Base-by-base conservation (phyloP, 2,797 vertebrate genomes). In the Decapterus maruadsi region DNA sequence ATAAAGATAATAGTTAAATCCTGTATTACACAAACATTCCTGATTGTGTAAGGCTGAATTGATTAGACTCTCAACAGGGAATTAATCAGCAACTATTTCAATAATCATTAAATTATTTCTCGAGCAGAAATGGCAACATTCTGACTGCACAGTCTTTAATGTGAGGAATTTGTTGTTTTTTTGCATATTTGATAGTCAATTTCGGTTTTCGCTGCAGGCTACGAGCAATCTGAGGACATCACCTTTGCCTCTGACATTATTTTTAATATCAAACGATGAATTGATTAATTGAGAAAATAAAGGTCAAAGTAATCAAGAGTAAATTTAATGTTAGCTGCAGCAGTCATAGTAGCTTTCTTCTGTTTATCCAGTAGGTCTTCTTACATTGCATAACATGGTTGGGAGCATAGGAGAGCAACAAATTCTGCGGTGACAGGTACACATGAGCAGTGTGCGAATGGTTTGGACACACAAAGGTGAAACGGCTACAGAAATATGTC, bases 401-500 rank as follows among this genome's bases (percentile, higher is more conserved):
- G 12, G 67, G 40, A 19, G 26, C 26, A 26, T 43, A 13, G 22
- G 51, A 46, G 31, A 42, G 40, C 70, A 80, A 59, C 34, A 36
- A 8, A 69, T 22, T 14, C 2, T 14, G 19, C 67, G 11, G 1
- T 71, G 70, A 69, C 58, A 60, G 57, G 38, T 72, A 42, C 66
- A 77, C 72, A 57, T 40, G 38, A 63, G 36, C 12, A 54, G 42
- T n/a, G 53, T 36, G 26, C 17, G 29, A 53, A 58, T 42, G 65
- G n/a, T 29, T 62, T 34, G 63, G 61, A 76, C 54, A 61, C 40
- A 60, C 6, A 0, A 34, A 69, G 64, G 54, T 75, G 34, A 79
- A 77, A 64, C 34, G 45, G 55, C 40, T 43, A 16, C 50, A 12
- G 46, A 48, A 54, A 54, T 57, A 56, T 66, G 51, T 81, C 67